Evolutionary conservation across 2,888 invertebrate species (phyloP).

Genomic region (Agriopis marginaria): DNA sequence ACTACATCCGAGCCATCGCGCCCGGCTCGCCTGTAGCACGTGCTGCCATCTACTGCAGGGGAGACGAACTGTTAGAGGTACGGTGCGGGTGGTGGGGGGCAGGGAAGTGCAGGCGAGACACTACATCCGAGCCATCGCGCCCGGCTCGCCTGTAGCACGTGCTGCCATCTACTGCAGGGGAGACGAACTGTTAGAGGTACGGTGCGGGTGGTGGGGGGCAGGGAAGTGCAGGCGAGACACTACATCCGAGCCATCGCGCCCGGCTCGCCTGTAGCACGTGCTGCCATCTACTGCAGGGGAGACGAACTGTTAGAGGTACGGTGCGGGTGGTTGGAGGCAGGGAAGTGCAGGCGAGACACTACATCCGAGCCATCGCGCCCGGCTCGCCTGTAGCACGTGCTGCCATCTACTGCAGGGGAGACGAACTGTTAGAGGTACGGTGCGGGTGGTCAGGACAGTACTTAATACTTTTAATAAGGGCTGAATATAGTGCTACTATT

Average conservation of each 20-base stretch:
- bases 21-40: constrained; percentile 95
- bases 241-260: constrained; percentile 96
- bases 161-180: constrained; percentile 91
- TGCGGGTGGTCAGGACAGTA: no score
- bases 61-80: constrained; percentile 95
- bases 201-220: constrained; percentile 69
- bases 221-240: constrained; percentile 95
- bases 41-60: constrained; percentile 90
- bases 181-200: constrained; percentile 93
- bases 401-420: constrained; percentile 91
- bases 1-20: constrained; percentile 96
- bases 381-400: constrained; percentile 95
- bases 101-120: constrained; percentile 96
- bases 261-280: constrained; percentile 94
- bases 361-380: constrained; percentile 95
- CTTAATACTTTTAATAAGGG: no score
- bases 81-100: constrained; percentile 55
- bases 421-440: constrained; percentile 93
- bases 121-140: constrained; percentile 95
- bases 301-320: constrained; percentile 94
- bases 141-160: constrained; percentile 95
- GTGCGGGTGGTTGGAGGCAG: constrained; percentile 77
- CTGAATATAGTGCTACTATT: no score
- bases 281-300: constrained; percentile 91
- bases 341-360: constrained; percentile 95